Evolutionary conservation across 1,140 invertebrate species (phyloP).

Genomic region (Dryas iulia): DNA sequence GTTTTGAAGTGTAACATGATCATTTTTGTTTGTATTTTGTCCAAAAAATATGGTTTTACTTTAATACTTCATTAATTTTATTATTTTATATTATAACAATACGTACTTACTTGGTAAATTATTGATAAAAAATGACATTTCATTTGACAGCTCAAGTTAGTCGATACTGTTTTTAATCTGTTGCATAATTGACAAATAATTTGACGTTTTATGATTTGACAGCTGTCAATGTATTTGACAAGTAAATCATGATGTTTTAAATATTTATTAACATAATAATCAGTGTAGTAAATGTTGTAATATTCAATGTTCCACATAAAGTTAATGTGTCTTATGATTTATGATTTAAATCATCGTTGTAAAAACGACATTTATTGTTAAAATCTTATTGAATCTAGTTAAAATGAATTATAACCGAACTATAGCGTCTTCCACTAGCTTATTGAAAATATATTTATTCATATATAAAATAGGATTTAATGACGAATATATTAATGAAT

Average conservation of each 20-base stretch:
- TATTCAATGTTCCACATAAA: not conserved
- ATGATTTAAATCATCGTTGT: not conserved
- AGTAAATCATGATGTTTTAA: too few species aligned
- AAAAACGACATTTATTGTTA: not conserved
- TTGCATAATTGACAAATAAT: too few species aligned
- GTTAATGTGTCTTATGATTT: not conserved
- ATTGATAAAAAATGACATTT: too few species aligned
- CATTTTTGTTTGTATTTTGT: too few species aligned
- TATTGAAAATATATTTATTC: not conserved
- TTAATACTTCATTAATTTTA: too few species aligned
- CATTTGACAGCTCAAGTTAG: not conserved
- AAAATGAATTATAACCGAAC: not conserved
- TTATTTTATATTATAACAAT: too few species aligned
- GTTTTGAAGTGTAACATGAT: too few species aligned
- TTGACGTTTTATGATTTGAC: not conserved
- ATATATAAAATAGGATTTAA: not conserved
- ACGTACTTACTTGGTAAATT: too few species aligned
- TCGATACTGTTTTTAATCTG: not conserved
- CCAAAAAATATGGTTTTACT: too few species aligned
- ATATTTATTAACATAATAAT: not conserved
- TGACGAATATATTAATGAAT: constrained; percentile 8
- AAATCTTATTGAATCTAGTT: not conserved
- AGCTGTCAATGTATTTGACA: too few species aligned
- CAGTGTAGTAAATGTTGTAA: not conserved
- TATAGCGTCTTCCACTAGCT: not conserved